Base-by-base conservation (phyloP, 2,113 vertebrate species). In the Aplodontia rufa region DNA sequence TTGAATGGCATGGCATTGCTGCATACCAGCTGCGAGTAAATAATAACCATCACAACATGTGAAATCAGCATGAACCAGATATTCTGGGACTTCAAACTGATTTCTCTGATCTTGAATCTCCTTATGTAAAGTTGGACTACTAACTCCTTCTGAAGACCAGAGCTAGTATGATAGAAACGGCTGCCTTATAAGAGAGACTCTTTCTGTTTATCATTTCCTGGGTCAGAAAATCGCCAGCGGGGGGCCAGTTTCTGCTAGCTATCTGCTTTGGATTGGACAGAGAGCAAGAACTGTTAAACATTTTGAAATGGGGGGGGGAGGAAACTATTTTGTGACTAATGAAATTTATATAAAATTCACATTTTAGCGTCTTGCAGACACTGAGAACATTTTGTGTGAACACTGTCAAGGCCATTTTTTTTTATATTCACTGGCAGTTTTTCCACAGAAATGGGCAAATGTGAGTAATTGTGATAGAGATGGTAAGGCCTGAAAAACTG, bases 321-420 rank as follows among this genome's bases (percentile, higher is more conserved):
- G 71, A 47, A 26, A 35, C 19, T 16, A 45, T 55, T 89, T 92
- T 80, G 32, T 87, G 42, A 89, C 42, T 71, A 60, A n/a, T 86
- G 88, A 86, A 60, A 95, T 60, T 62, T 32, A 72, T 42, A 71
- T 42, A 47, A 92, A 87, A 91, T 84, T 80, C 37, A 80, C 37
- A 58, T 92, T 42, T 82, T 49, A 40, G 22, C 1, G 37, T 49
- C 49, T n/a, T n/a, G n/a, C n/a, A n/a, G n/a, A n/a, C 35, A 76
- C 37, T 49, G 60, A 64, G 60, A 69, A 40, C 8, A 3, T 40
- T 62, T 19, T 49, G 6, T 68, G 37, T 53, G 49, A 58, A 45
- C 62, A 45, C 4, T 3, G 3, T 53, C 53, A 42, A 2, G 6
- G 20, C 24, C 75, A 35, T n/a, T 30, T 69, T 28, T 26, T 53